Evolutionary conservation across 2,797 vertebrate genomes (phyloP).

Genomic region (Telmatherina bonti): DNA sequence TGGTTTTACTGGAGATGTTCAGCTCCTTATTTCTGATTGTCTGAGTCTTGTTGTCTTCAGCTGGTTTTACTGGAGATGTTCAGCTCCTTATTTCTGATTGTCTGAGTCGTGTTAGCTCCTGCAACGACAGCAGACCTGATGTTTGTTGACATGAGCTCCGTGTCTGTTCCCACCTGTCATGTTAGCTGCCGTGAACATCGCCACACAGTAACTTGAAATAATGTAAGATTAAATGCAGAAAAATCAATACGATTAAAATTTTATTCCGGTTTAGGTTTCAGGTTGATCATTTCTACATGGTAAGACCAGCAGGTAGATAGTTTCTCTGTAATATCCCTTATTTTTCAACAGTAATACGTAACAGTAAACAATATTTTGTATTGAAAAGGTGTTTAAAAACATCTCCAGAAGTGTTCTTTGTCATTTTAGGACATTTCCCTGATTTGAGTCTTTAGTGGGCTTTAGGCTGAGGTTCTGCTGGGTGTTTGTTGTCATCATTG

Average conservation of each 20-base stretch:
- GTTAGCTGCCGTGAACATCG: background rate
- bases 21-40: too few relatives aligned
- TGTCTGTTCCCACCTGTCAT: background rate
- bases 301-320: too few relatives aligned
- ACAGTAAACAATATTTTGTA: too few relatives aligned
- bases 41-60: too few relatives aligned
- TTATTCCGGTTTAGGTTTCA: too few relatives aligned
- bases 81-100: background rate
- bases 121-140: background rate
- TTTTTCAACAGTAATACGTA: too few relatives aligned
- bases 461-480: too few relatives aligned
- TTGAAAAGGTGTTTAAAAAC: background rate
- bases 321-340: too few relatives aligned
- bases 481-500: background rate
- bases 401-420: background rate
- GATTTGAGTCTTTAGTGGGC: background rate
- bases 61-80: slow-evolving; percentile 21
- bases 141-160: background rate
- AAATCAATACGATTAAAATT: background rate
- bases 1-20: slow-evolving; percentile 19
- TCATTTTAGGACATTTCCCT: background rate
- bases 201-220: background rate
- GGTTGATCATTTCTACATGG: too few relatives aligned
- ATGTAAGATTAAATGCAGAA: background rate
- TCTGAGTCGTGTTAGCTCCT: background rate